Evolutionary conservation across 2,113 vertebrate genomes (phyloP), one percentile per base, ranked within the genome.

Genomic region (Notiomystis cincta): DNA sequence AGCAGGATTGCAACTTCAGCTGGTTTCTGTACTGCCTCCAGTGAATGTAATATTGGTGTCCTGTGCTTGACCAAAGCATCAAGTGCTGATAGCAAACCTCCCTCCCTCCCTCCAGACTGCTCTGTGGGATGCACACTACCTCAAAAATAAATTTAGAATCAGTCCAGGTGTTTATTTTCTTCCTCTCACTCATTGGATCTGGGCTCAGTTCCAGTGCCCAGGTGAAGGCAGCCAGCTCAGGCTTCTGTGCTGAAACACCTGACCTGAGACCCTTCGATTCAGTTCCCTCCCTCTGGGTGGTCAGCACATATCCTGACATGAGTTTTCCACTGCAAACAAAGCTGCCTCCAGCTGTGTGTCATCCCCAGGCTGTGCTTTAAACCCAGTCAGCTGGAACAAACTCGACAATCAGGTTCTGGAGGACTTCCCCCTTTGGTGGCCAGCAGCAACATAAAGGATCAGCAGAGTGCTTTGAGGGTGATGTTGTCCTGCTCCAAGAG

Each of bases 121-220:
- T 28, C 38, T 30, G 15, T 1, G 1, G 60, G n/a, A 23, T 56
- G 30, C 8, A 28, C 6, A 2, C 19, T n/a, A 12, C 0, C 1
- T n/a, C 24, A 47, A 73, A 73, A 28, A 19, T 28, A 47, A n/a
- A 56, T 33, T 84, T 28, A 64, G 40, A 64, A n/a, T 47, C 19
- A 0, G 0, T n/a, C 69, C 40, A 73, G 40, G 38, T 54, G 48
- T 15, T 38, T 31, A 23, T 6, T 54, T 82, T 50, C 24, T 37
- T 37, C 40, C 21, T 58, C 50, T 58, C 19, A 10, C 35, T 40
- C n/a, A n/a, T n/a, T n/a, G n/a, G n/a, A n/a, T n/a, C n/a, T n/a
- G n/a, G n/a, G n/a, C n/a, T n/a, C 44, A 9, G 14, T 57, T 45
- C 47, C 66, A 53, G 1, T 11, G 47, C 14, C 14, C 1, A 0